These are phyloP conservation scores for Vulpes lagopus DNA, from an alignment of 2,113 vertebrate genomes.

Conservation along the genomic window DNA sequence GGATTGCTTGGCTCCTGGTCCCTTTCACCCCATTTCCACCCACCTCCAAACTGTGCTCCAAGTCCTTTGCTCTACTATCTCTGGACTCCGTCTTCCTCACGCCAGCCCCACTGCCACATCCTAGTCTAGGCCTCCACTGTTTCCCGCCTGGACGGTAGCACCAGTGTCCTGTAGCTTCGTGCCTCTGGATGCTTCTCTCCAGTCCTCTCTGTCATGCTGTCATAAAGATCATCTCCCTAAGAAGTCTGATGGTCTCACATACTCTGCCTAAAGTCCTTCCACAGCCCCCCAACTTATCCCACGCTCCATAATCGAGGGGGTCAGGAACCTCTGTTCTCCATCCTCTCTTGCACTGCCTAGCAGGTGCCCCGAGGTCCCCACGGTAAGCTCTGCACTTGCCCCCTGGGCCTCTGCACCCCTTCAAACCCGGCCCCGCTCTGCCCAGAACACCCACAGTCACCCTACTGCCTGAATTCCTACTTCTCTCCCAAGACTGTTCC, in stretches of 20 bases:
- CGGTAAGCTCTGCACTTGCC: background rate
- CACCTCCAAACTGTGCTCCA: background rate
- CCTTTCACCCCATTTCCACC: background rate
- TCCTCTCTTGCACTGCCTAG: background rate
- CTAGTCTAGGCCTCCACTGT: too few relatives aligned
- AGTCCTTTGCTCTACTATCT: background rate
- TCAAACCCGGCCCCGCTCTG: fast-evolving
- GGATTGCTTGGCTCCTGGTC: background rate
- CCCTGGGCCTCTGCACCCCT: background rate
- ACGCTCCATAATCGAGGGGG: background rate
- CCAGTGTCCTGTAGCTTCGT: background rate
- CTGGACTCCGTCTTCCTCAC: background rate
- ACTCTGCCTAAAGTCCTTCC: background rate
- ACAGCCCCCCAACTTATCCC: background rate
- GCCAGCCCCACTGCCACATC: fast-evolving
- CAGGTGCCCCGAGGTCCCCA: background rate
- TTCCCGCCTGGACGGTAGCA: background rate
- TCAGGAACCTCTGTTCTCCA: too few relatives aligned
- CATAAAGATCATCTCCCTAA: background rate
- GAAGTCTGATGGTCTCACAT: background rate
- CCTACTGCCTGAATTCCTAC: background rate
- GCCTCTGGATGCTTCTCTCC: background rate
- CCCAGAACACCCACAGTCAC: background rate
- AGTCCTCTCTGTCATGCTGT: background rate
- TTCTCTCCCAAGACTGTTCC: background rate